These are phyloP conservation scores for Hyalella azteca DNA, from an alignment of 2,888 invertebrate species.

Conservation along the genomic window DNA sequence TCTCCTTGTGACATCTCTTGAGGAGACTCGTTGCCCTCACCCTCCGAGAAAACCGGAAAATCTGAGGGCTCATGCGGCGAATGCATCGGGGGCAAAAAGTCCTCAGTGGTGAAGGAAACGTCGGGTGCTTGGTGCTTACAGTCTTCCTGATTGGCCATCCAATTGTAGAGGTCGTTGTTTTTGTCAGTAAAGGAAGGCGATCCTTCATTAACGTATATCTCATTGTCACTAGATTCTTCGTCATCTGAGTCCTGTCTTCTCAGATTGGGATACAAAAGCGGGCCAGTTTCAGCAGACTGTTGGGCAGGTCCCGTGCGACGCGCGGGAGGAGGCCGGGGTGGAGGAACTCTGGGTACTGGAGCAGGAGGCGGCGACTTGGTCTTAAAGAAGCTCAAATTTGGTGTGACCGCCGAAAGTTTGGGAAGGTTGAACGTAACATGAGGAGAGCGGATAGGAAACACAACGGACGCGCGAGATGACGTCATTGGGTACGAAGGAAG, in stretches of 20 bases:
- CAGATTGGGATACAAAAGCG: constrained; percentile 5
- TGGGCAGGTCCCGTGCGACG: constrained; percentile 15
- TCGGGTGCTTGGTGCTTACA: constrained; percentile 65
- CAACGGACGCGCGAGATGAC: constrained; percentile 77
- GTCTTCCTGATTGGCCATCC: constrained; percentile 93
- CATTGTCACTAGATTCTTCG: neutral
- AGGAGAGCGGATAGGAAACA: constrained; percentile 71
- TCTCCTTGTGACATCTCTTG: constrained; percentile 42
- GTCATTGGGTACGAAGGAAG: constrained; percentile 69
- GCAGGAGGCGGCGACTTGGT: constrained; percentile 14
- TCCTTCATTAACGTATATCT: neutral
- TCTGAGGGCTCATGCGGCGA: constrained; percentile 22
- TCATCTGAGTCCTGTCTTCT: constrained; percentile 4
- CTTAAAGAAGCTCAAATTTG: constrained; percentile 46
- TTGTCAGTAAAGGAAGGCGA: constrained; percentile 11
- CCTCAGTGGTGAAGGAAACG: constrained; percentile 41
- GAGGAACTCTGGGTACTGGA: neutral
- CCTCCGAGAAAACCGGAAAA: neutral
- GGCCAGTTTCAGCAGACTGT: neutral
- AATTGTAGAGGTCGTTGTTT: constrained; percentile 86
- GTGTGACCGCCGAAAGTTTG: constrained; percentile 61
- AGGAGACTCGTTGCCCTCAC: constrained; percentile 21
- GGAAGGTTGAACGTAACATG: constrained; percentile 11
- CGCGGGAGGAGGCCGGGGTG: constrained; percentile 30
- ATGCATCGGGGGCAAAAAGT: constrained; percentile 35